Percentiles rank a stretch among this genome's conserved stretches.
These are phyloP conservation scores for Prionchulus punctatus DNA, from an alignment of 2,888 invertebrate species.

Conservation along the genomic window DNA sequence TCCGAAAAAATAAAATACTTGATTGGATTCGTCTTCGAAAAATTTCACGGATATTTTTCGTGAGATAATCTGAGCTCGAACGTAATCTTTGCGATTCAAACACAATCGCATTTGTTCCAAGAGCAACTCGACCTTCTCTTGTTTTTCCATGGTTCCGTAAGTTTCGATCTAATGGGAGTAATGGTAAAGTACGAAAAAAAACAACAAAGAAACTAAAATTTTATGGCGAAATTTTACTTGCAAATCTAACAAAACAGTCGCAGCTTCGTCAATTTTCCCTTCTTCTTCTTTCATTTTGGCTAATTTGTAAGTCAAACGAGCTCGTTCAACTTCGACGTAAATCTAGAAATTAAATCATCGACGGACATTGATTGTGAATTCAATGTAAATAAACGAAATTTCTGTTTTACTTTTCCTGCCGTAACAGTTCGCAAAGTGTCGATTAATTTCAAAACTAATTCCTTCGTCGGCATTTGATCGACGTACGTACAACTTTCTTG, in stretches of 20 bases:
- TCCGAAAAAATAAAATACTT: conserved; percentile 11
- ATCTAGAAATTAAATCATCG: conserved; percentile 50
- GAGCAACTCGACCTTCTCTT: conserved; percentile 85
- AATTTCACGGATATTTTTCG: conserved; percentile 94
- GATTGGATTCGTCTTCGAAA: conserved; percentile 56
- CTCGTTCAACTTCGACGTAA: conserved; percentile 98
- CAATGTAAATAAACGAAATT: no score
- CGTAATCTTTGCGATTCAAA: conserved; percentile 80
- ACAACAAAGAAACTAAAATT: not conserved
- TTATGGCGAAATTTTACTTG: conserved; percentile 42
- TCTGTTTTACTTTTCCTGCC: conserved; percentile 80
- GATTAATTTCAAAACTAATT: conserved; percentile 76
- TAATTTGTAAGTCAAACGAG: conserved; percentile 64
- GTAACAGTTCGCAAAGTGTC: conserved; percentile 86
- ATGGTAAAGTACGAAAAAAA: not conserved
- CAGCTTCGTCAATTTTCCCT: conserved; percentile 60
- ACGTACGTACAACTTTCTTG: conserved; percentile 85
- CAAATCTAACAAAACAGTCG: conserved; percentile 80
- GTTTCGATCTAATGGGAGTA: conserved; percentile 55
- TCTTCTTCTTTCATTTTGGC: conserved; percentile 43
- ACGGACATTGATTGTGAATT: no score
- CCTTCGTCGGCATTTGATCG: conserved; percentile 74
- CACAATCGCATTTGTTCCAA: conserved; percentile 97
- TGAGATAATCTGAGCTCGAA: conserved; percentile 92
- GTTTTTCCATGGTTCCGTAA: conserved; percentile 94